Base-by-base conservation (phyloP, 2,113 vertebrate genomes). In the Bubo bubo region DNA sequence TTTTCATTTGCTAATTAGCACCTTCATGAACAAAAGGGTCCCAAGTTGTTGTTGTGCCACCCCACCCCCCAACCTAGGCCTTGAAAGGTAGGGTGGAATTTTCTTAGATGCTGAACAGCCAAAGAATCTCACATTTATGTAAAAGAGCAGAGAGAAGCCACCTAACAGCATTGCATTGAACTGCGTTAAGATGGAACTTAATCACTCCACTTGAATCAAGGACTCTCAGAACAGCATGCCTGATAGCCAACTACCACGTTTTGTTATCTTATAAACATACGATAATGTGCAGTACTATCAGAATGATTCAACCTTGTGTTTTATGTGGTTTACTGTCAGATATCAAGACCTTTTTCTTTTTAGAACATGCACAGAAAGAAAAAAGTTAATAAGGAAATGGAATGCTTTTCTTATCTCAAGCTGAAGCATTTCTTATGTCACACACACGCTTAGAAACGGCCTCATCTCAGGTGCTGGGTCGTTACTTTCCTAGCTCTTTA, bases 21-120 rank as follows among this genome's bases (percentile, higher is more conserved):
- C 14, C 20, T 47, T 62, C 15, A 13, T 12, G 39, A 88, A 83
- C 34, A 43, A 66, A 72, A 89, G 12, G 7, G 17, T 45, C 50
- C 6, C 14, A 63, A 56, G 34, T 1, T 26, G 8, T 4, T n/a
- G n/a, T n/a, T n/a, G 23, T 1, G 0, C 18, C 10, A 66, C 17
- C 34, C 9, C n/a, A 45, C 72, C 24, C 8, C 14, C 15, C 87
- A 56, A 87, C 8, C 12, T 3, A 37, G 20, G 53, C 18, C 39
- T n/a, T 60, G 56, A 82, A 79, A 79, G 23, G 8, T 2, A 81
- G 23, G 11, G 30, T 67, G 16, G 16, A 43, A n/a, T 27, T 71
- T 52, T 50, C 9, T 30, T 35, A 9, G 0, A 45, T 16, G 15
- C 26, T 52, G 2, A 94, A 79, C 41, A 77, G 50, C 18, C 35